These are phyloP conservation scores for Drosophila nannoptera DNA, from an alignment of 1,140 invertebrate genomes.

Conservation along the genomic window DNA sequence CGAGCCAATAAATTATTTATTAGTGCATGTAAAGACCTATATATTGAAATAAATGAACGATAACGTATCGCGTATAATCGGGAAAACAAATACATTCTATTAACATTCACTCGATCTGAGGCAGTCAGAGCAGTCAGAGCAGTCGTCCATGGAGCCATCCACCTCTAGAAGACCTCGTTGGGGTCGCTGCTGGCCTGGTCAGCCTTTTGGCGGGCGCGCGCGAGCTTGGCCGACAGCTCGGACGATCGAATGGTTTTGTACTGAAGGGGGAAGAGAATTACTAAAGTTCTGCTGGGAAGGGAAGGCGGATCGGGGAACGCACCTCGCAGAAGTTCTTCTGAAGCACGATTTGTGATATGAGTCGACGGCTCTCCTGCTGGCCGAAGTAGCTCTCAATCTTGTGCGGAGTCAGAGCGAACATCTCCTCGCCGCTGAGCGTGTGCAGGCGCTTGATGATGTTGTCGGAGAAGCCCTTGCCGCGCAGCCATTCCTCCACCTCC, in stretches of 20 bases:
- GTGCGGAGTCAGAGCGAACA: constrained; percentile 84
- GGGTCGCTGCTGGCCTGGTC: constrained; percentile 75
- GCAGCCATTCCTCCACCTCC: constrained; percentile 88
- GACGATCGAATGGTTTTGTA: constrained; percentile 85
- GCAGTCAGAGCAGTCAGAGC: no score
- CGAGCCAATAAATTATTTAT: no score
- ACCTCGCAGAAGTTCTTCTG: constrained; percentile 89
- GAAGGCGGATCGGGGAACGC: constrained; percentile 62
- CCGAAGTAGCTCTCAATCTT: constrained; percentile 86
- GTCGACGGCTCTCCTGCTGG: constrained; percentile 84
- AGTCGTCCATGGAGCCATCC: no score
- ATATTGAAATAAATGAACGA: constrained; percentile 45
- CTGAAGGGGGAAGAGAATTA: constrained; percentile 71
- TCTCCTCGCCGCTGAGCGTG: constrained; percentile 84
- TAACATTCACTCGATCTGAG: constrained; percentile 3
- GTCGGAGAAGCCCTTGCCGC: constrained; percentile 86
- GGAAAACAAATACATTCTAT: neutral
- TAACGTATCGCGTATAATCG: constrained; percentile 1
- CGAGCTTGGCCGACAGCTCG: constrained; percentile 84
- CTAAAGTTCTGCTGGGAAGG: neutral
- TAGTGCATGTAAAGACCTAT: constrained; percentile 21
- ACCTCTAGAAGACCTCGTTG: constrained; percentile 62
- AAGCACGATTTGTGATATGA: constrained; percentile 87
- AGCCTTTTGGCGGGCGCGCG: constrained; percentile 83
- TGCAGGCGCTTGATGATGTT: constrained; percentile 83